Evolutionary conservation across 2,888 invertebrate genomes (phyloP), one percentile per base, ranked within the genome.

Genomic region (Ophraella communa): DNA sequence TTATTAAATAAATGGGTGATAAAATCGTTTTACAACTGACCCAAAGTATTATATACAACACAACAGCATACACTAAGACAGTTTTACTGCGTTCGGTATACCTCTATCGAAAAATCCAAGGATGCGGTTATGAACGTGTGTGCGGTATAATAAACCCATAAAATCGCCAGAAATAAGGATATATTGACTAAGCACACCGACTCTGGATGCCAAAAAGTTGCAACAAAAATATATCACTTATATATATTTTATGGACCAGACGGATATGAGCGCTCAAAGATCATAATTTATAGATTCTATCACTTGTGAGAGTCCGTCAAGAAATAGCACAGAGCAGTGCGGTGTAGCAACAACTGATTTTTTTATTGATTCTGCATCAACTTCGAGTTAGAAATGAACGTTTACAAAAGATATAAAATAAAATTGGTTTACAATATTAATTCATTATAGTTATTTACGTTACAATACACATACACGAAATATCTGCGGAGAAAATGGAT

Each of bases 151-250:
- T 83, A 82, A 81, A 81, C 79, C 79, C 81, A 81, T 83, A 83
- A 82, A 83, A 82, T 81, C 80, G 80, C 78, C 81, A 79, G 80
- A 79, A 82, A 83, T 82, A 81, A 81, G 82, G 83, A 82, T 82
- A 82, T 82, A 82, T 82, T 81, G 82, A 82, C 80, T 82, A 80
- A 80, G n/a, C n/a, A 74, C 77, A 79, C 76, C 74, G 76, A 77
- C 76, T 76, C 76, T 61, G 74, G 74, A 74, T 71, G 71, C 73
- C 75, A 73, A 76, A 79, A 72, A 79, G 76, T 80, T 78, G 79
- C 78, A 79, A 79, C 77, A 77, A 77, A 80, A 79, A 80, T 81
- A 82, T 82, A 80, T 81, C 81, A 81, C 80, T 78, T 78, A 79
- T 79, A 79, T 79, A 81, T 80, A 79, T 79, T 80, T 81, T 81